phyloP scores from a whole-genome alignment of 1,140 invertebrate species.

The Aphelenchoides avenae region DNA sequence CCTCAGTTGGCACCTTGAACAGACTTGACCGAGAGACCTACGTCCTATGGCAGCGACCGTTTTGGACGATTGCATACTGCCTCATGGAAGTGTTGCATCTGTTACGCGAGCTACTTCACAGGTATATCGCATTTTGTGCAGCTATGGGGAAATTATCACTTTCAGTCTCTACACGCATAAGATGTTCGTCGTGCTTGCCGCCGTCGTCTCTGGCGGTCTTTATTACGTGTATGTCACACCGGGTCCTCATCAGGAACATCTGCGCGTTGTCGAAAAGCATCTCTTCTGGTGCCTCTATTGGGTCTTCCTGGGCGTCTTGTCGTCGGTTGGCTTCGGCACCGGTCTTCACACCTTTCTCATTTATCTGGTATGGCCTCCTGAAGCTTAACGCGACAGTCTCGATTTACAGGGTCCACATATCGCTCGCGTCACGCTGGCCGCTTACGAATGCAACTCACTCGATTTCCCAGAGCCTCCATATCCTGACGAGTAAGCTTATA shows the following conservation, averaged over 20 bases:
- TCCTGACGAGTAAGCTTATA: slow-evolving; percentile 69
- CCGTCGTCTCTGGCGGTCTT: slow-evolving; percentile 18
- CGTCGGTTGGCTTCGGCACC: slow-evolving; percentile 92
- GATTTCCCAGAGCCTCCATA: slow-evolving; percentile 81
- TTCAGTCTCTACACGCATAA: background rate
- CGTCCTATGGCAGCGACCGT: slow-evolving; percentile 33
- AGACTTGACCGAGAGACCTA: slow-evolving; percentile 19
- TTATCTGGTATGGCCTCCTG: slow-evolving; percentile 71
- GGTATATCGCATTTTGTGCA: background rate
- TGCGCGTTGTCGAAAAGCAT: slow-evolving; percentile 60
- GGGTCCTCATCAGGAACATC: slow-evolving; percentile 42
- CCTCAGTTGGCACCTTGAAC: slow-evolving; percentile 17
- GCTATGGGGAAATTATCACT: background rate
- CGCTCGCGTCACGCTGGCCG: slow-evolving; percentile 85
- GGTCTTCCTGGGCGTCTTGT: slow-evolving; percentile 87
- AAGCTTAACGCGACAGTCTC: background rate
- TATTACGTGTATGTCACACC: slow-evolving; percentile 41
- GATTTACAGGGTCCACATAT: slow-evolving; percentile 66
- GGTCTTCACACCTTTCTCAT: slow-evolving; percentile 96
- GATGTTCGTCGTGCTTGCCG: slow-evolving; percentile 13
- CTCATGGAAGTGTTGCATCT: slow-evolving; percentile 18
- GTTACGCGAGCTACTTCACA: slow-evolving; percentile 11
- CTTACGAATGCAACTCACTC: slow-evolving; percentile 87
- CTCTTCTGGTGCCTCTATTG: slow-evolving; percentile 80
- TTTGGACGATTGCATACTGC: slow-evolving; percentile 20